Evolutionary conservation across 2,797 vertebrate genomes (phyloP), one percentile per base, ranked within the genome.

Genomic region (Danio choprae): DNA sequence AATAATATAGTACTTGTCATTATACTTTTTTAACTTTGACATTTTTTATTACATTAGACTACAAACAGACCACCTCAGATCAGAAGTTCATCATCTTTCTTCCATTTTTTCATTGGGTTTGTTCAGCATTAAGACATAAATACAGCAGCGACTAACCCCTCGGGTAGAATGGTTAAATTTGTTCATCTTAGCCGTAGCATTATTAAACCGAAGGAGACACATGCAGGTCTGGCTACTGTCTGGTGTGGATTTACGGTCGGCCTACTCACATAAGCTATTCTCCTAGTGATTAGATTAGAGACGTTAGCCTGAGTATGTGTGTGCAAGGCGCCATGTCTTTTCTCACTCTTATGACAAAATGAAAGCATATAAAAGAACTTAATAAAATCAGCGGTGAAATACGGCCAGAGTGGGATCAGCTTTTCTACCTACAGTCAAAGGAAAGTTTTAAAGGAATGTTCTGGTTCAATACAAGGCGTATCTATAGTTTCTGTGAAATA

Each of bases 231-330:
- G 65, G 64, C 72, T 62, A 60, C 68, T 62, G 84, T 79, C 73
- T 70, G 74, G 43, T n/a, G 13, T 41, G 53, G 60, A 78, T 72
- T 65, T 72, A 67, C 11, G 5, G 53, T 40, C 29, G 41, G 65
- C 65, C 74, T 40, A 59, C 41, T 11, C 43, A 76, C 62, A 51
- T 43, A 68, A 63, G 62, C 43, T 58, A 59, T 67, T 78, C 62
- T 76, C 65, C 58, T 64, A 63, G 7, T 81, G 6, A 86, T 82
- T 74, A 55, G 56, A 86, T 85, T 80, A 84, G 29, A 29, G 29
- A 29, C 69, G 48, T 60, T 70, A 43, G 62, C 74, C 29, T 16
- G 62, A 62, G 50, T 60, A 38, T 64, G 51, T 56, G 40, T 74
- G 56, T 5, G 44, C 20, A 64, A 59, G 55, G 46, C 55, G n/a